A percentile compares a stretch with the other conserved stretches of the same genome.
Evolutionary conservation across 2,113 vertebrate genomes (phyloP).

Genomic region (Marmota flaviventris): DNA sequence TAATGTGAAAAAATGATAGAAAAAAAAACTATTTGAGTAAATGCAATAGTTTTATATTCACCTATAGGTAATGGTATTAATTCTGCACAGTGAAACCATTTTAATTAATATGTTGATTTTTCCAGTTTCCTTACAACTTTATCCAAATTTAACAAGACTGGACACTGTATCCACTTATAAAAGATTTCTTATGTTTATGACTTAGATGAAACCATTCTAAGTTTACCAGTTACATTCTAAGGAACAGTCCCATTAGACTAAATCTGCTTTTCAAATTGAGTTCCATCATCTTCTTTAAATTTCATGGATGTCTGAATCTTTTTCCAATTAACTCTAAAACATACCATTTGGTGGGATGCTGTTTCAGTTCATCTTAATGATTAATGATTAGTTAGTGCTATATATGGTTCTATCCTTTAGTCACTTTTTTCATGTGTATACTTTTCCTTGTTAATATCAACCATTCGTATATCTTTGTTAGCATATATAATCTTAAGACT

Average conservation of each 20-base stretch:
- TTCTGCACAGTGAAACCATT: constrained; percentile 9
- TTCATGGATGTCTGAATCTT: background rate
- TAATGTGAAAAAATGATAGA: background rate
- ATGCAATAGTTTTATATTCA: constrained; percentile 1
- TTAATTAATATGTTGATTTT: background rate
- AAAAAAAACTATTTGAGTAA: background rate
- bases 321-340: constrained; percentile 22
- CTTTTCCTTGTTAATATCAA: background rate
- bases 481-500: background rate
- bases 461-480: background rate
- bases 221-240: background rate
- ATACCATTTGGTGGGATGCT: background rate
- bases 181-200: background rate
- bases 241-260: background rate
- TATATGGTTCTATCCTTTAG: background rate
- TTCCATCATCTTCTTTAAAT: background rate
- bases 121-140: background rate
- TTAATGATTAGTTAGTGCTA: background rate
- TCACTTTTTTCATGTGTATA: background rate
- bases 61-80: background rate
- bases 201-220: background rate
- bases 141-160: background rate
- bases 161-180: background rate
- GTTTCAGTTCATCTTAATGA: background rate
- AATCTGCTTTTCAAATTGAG: constrained; percentile 3